Base-by-base conservation (phyloP, 2,888 invertebrate species). In the Drosophila yooni region DNA sequence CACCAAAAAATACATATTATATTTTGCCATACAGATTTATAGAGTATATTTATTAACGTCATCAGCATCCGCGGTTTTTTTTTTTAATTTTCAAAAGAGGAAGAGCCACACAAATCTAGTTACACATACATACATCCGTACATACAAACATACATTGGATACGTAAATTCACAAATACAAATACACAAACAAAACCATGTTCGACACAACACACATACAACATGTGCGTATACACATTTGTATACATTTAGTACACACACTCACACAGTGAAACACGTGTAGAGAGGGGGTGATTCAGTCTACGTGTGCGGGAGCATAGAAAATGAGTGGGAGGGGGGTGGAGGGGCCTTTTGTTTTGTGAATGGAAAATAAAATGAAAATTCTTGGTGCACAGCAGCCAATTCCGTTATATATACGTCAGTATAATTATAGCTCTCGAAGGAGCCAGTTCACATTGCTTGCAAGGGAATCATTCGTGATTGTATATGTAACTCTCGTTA, bases 361-460 rank as follows among this genome's bases (percentile, higher is more conserved):
- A 84, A 84, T 84, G 84, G 79, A 79, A 76, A 81, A 81, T 70
- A 74, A 84, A 83, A 84, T 85, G 83, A 85, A 88, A 83, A 85
- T 85, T 76, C 74, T 83, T 79, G 73, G 59, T 69, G 70, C 63
- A 84, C 88, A 88, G 74, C 75, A 82, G 81, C 82, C 76, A 74
- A 82, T 77, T 71, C 82, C 64, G 79, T 69, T 79, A 71, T 72
- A 70, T 82, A 69, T 74, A 81, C 79, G 71, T 73, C 84, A 84
- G 88, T 88, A 70, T 79, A 63, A 43, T 88, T 76, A 73, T 76
- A 85, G 84, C 81, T 70, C 83, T 85, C 83, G 79, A 29, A 68
- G 76, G 76, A 88, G 81, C 58, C 68, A 76, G 88, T 88, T 76
- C 64, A 71, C 51, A 46, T 56, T 69, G 57, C 59, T 57, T 48